Percentiles rank a stretch among this genome's conserved stretches.
Conservation (phyloP, 1,140 invertebrate genomes). For the roundworm (Caenorhabditis elegans) region WBcel235 BX284606.5:17027501-17028000, state of each 20-base stretch:
- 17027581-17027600: constrained; percentile 87
- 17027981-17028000: constrained; percentile 80
- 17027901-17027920: constrained; percentile 51
- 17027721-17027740: constrained; percentile 70
- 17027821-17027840: too few species aligned
- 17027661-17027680: constrained; percentile 77
- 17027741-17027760: neutral
- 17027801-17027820: too few species aligned
- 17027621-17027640: constrained; percentile 42
- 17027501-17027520: constrained; percentile 92
- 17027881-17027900: too few species aligned
- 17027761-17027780: too few species aligned
- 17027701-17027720: constrained; percentile 75
- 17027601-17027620: constrained; percentile 80
- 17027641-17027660: neutral
- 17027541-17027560: constrained; percentile 78
- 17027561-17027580: constrained; percentile 90
- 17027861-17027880: too few species aligned
- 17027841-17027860: too few species aligned
- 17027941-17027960: constrained; percentile 91
- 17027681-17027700: constrained; percentile 87
- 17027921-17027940: constrained; percentile 77
- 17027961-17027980: constrained; percentile 82
- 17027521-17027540: constrained; percentile 86
- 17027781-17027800: too few species aligned